These are phyloP conservation scores for Balanococcus diminutus DNA, from an alignment of 2,888 invertebrate genomes.

Conservation along the genomic window DNA sequence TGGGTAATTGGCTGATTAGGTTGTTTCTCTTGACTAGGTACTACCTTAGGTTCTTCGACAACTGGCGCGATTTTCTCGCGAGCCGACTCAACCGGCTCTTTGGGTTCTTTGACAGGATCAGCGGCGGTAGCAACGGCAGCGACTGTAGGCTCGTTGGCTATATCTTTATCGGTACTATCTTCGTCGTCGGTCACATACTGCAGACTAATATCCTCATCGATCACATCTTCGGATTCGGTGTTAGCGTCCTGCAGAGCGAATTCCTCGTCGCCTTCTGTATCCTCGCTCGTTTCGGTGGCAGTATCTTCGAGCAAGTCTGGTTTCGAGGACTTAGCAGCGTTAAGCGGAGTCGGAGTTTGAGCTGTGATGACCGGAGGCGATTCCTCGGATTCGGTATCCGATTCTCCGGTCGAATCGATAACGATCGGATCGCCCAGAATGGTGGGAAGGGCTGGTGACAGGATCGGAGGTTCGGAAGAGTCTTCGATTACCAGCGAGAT, in stretches of 20 bases:
- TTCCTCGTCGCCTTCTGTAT: not conserved
- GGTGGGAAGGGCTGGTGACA: not conserved
- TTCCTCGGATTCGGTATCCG: not conserved
- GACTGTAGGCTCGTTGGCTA: not conserved
- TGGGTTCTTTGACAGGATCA: not conserved
- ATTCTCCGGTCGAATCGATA: not conserved
- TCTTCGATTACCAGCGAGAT: not conserved
- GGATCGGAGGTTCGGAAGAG: not conserved
- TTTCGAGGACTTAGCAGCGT: not conserved
- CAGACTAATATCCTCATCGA: not conserved
- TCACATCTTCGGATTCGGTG: conserved; percentile 13
- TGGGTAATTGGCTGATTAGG: not conserved
- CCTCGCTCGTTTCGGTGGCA: not conserved
- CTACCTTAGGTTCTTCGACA: not conserved
- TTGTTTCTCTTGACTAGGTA: conserved; percentile 60
- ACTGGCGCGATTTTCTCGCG: not conserved
- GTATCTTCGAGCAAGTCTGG: not conserved
- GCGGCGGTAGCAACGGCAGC: not conserved
- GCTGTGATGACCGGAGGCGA: not conserved
- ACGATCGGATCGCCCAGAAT: not conserved
- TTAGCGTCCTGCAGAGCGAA: not conserved
- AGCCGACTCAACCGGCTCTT: not conserved
- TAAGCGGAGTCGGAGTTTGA: not conserved
- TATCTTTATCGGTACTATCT: not conserved
- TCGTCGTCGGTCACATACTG: not conserved